Percentiles rank a stretch among this genome's conserved stretches.
Conservation (phyloP, 2,888 invertebrate species). For the Leucophenga maculata region DNA sequence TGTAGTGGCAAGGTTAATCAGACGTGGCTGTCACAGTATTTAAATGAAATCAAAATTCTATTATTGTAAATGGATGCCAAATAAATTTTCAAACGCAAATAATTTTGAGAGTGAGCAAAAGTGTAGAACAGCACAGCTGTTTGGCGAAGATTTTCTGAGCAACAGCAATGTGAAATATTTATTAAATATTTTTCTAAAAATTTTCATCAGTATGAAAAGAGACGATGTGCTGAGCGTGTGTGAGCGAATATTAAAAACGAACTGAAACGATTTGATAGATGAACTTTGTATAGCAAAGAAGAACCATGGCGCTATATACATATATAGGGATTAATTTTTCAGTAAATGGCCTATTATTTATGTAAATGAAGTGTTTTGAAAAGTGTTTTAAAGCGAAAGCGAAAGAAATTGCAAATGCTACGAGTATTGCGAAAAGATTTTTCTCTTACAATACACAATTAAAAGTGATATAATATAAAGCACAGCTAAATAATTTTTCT, state of each 20-base stretch:
- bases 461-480: slow-evolving; percentile 28
- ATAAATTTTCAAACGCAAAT: not conserved
- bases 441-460: not conserved
- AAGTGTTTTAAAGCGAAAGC: not conserved
- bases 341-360: too few relatives aligned
- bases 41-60: not conserved
- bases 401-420: not conserved
- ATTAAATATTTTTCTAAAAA: slow-evolving; percentile 1
- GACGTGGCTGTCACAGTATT: slow-evolving; percentile 1
- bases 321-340: too few relatives aligned
- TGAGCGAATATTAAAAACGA: slow-evolving; percentile 5
- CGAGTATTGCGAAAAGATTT: not conserved
- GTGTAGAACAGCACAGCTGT: not conserved
- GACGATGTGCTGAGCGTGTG: not conserved
- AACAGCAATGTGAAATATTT: not conserved
- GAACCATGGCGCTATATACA: not conserved
- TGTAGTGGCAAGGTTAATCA: slow-evolving; percentile 17
- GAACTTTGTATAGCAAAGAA: too few relatives aligned
- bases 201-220: slow-evolving; percentile 1
- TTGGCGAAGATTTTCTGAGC: not conserved
- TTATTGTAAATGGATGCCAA: slow-evolving; percentile 6
- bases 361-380: not conserved
- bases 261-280: not conserved
- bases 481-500: slow-evolving; percentile 10
- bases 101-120: not conserved